Conservation (phyloP, 2,797 vertebrate species). For the Schizopygopsis pylzovi region DNA sequence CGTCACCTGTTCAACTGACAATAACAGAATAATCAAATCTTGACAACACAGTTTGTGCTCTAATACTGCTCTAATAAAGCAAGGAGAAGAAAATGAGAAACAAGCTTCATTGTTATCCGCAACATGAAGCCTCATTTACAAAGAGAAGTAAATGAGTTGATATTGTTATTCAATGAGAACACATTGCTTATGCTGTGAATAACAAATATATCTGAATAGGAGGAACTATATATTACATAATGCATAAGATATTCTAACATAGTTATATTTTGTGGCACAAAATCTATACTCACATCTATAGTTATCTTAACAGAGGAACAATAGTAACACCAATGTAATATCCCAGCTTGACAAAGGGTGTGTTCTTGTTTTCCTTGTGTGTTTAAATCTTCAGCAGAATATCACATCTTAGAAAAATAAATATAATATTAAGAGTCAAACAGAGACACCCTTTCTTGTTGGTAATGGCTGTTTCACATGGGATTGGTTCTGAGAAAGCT, state of each 20-base stretch:
- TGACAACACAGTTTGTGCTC: not conserved
- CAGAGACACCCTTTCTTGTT: not conserved
- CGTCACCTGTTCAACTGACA: conserved; percentile 7
- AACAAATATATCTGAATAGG: not conserved
- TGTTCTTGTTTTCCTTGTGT: not conserved
- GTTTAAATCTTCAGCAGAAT: not conserved
- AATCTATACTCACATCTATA: not conserved
- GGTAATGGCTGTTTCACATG: not conserved
- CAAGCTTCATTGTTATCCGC: not conserved
- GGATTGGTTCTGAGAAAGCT: not conserved
- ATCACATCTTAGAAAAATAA: not conserved
- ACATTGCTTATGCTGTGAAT: not conserved
- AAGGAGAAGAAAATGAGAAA: not conserved
- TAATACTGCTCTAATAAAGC: not conserved
- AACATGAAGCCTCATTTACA: not conserved
- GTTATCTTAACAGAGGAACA: not conserved
- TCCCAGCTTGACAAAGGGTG: not conserved
- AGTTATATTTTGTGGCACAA: not conserved
- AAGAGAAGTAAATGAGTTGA: not conserved
- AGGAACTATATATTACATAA: not conserved
- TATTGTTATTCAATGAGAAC: not conserved
- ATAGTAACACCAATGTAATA: not conserved
- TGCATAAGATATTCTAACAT: not conserved
- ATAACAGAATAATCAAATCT: not conserved
- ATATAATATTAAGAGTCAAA: not conserved